Evolutionary conservation across 2,797 vertebrate genomes (phyloP), one percentile per base, ranked within the genome.

Genomic region (Oreonectes daqikongensis): DNA sequence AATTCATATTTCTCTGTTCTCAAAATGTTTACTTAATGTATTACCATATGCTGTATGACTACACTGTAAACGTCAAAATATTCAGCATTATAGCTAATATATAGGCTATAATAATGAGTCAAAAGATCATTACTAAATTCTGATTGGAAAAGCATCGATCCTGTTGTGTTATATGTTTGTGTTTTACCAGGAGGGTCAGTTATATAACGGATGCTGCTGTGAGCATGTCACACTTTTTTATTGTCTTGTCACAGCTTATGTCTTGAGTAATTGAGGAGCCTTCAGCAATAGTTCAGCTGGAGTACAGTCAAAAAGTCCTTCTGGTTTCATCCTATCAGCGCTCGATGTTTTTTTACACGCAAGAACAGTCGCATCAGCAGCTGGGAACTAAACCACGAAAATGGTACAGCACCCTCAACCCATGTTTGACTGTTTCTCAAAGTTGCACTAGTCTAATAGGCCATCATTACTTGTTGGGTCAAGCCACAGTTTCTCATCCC

Each of bases 261-360:
- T n/a, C n/a, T n/a, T n/a, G n/a, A n/a, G n/a, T n/a, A n/a, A 68
- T 99, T 68, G 96, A 98, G 83, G 97, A 99, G 84, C 80, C 92
- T 0, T 94, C 94, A 38, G 94, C 93, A 0, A 91, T 99, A 35
- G 97, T 97, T 8, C 97, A 99, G 89, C 77, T 99, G 89, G 96
- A 98, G 72, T 99, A 99, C 83, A 95, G 90, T 85, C 97, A 96
- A 86, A 96, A 95, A 80, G 92, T 98, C 42, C 91, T 99, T 81
- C 94, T 99, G 2, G 89, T 98, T 64, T 98, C 97, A 0, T 96
- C 96, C 2, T 83, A 90, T 30, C 96, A 97, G 70, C 86, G 96
- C 15, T 94, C 95, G 32, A 78, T 98, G 28, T 93, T 99, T 2
- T 95, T 95, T 84, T 93, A 95, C 87, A 97, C 95, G 0, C 96